Percentiles rank a stretch among this genome's conserved stretches.
phyloP scores from a whole-genome alignment of 2,797 vertebrate genomes.

The Spinibarbus caldwelli region DNA sequence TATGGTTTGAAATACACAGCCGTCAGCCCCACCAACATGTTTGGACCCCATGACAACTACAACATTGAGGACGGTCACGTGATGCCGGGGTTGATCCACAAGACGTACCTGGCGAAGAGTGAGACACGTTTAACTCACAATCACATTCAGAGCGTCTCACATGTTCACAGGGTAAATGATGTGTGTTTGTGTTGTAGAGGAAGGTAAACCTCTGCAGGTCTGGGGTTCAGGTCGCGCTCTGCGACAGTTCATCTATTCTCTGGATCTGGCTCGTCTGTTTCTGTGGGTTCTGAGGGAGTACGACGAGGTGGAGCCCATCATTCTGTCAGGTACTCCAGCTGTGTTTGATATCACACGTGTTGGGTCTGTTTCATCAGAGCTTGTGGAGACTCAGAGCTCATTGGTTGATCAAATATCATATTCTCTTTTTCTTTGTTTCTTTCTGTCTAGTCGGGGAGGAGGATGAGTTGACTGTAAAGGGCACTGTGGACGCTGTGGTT shows the following conservation, averaged over 20 bases:
- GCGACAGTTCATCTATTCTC: conserved; percentile 95
- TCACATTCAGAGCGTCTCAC: neutral
- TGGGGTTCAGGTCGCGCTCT: conserved; percentile 90
- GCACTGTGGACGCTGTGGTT: conserved; percentile 84
- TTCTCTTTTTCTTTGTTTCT: conserved; percentile 48
- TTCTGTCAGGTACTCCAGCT: conserved; percentile 85
- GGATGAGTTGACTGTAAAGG: conserved; percentile 91
- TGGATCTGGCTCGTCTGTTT: conserved; percentile 92
- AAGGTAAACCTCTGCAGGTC: conserved; percentile 78
- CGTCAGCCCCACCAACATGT: conserved; percentile 87
- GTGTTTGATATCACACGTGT: neutral
- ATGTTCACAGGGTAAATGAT: neutral
- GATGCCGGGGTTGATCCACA: conserved; percentile 85
- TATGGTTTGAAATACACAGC: conserved; percentile 80
- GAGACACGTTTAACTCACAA: neutral
- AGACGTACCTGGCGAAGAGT: conserved; percentile 74
- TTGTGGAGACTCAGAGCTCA: too few relatives aligned
- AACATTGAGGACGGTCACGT: conserved; percentile 85
- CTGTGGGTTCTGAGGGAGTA: conserved; percentile 94
- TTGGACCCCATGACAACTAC: conserved; percentile 86
- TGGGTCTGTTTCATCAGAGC: neutral
- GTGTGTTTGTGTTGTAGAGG: conserved; percentile 72
- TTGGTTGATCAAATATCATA: too few relatives aligned
- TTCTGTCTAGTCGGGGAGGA: conserved; percentile 87
- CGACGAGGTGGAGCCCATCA: conserved; percentile 90